phyloP scores from a whole-genome alignment of 2,113 vertebrate species.

The Cyanistes caeruleus region DNA sequence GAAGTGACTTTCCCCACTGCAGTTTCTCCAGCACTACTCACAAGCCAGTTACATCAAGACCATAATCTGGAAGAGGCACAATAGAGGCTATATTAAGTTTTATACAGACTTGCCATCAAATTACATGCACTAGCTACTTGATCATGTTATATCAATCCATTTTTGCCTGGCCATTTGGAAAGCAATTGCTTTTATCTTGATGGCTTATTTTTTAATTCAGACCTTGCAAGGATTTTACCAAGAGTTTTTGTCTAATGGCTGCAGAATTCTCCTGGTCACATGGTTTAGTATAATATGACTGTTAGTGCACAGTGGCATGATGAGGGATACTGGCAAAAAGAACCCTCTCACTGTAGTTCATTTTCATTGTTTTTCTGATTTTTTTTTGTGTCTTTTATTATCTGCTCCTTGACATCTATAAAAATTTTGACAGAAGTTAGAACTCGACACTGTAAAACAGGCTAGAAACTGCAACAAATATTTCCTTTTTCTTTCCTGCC shows the following conservation, averaged over 20 bases:
- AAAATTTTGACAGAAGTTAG: background rate
- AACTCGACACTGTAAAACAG: background rate
- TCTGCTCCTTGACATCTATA: background rate
- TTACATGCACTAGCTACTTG: constrained; percentile 9
- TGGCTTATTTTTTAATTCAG: constrained; percentile 1
- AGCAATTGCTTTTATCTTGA: constrained; percentile 7
- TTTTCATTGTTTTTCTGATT: background rate
- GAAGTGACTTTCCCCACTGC: constrained; percentile 50
- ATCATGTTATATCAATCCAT: background rate
- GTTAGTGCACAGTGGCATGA: background rate
- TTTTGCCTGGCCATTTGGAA: constrained; percentile 1
- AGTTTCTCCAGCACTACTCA: constrained; percentile 34
- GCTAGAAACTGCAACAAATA: background rate
- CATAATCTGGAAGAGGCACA: constrained; percentile 38
- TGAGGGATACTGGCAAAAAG: background rate
- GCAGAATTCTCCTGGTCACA: background rate
- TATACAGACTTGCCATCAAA: constrained; percentile 51
- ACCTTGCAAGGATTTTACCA: background rate
- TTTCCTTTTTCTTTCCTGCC: background rate
- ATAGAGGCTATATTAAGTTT: constrained; percentile 65
- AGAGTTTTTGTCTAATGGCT: background rate
- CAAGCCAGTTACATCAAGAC: constrained; percentile 34
- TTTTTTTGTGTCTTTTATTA: background rate
- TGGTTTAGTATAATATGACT: background rate
- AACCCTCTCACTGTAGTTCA: background rate